These are phyloP conservation scores for Lasioglossum lativentre DNA, from an alignment of 2,888 invertebrate species.

Conservation along the genomic window DNA sequence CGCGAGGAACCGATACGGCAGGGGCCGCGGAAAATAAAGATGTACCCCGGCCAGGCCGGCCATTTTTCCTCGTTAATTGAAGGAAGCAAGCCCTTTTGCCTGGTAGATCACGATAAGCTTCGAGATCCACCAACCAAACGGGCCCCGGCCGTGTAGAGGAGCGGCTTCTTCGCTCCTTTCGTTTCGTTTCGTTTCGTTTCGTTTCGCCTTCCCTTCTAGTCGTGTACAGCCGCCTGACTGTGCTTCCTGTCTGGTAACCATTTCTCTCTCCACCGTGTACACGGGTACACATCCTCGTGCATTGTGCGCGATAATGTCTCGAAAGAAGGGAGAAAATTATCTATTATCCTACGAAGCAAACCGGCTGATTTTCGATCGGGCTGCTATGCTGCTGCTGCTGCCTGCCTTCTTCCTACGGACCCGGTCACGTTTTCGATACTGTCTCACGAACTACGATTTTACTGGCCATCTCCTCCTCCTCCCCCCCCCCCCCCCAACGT, in stretches of 20 bases:
- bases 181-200: constrained; percentile 66
- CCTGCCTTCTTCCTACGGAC: neutral
- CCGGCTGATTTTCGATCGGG: constrained; percentile 13
- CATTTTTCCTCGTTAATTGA: constrained; percentile 75
- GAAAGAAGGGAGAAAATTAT: constrained; percentile 50
- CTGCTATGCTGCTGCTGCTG: neutral
- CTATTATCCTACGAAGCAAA: constrained; percentile 43
- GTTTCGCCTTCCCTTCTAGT: constrained; percentile 66
- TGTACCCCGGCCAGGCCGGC: constrained; percentile 56
- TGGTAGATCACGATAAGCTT: constrained; percentile 76
- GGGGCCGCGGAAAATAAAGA: constrained; percentile 68
- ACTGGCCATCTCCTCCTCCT: neutral
- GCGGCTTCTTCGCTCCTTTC: constrained; percentile 48
- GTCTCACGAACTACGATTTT: constrained; percentile 6
- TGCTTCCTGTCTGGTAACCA: constrained; percentile 76
- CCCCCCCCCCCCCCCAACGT: too few species aligned
- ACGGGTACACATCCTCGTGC: constrained; percentile 50
- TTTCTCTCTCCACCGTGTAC: constrained; percentile 69
- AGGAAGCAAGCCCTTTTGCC: constrained; percentile 74
- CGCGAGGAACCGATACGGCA: constrained; percentile 31
- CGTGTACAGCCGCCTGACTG: constrained; percentile 68
- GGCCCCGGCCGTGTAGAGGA: constrained; percentile 62
- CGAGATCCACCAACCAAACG: constrained; percentile 74
- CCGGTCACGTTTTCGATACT: constrained; percentile 1
- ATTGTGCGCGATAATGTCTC: constrained; percentile 61